These are phyloP conservation scores for Rhynchonycteris naso DNA, from an alignment of 2,797 vertebrate species.

Conservation along the genomic window DNA sequence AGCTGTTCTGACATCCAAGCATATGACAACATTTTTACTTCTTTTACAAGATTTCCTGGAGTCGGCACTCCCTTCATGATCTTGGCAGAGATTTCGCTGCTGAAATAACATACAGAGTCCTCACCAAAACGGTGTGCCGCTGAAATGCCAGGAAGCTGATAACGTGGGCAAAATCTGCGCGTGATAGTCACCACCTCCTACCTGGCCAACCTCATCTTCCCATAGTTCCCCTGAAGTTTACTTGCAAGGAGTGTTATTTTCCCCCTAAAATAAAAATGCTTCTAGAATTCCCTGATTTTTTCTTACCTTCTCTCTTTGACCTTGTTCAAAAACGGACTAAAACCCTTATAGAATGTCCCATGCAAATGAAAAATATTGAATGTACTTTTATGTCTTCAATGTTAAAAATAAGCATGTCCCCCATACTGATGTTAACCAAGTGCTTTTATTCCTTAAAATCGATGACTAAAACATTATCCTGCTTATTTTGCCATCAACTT, in stretches of 20 bases:
- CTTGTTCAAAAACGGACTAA: conserved; percentile 37
- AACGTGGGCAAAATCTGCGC: conserved; percentile 65
- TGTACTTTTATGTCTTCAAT: background rate
- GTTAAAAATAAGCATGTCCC: conserved; percentile 28
- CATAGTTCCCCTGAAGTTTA: conserved; percentile 39
- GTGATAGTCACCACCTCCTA: conserved; percentile 71
- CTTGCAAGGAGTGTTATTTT: conserved; percentile 33
- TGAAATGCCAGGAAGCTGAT: conserved; percentile 75
- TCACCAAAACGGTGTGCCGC: conserved; percentile 68
- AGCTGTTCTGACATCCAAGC: conserved; percentile 73
- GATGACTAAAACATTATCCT: background rate
- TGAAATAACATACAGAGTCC: conserved; percentile 78
- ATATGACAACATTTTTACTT: conserved; percentile 78
- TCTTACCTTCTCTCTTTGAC: conserved; percentile 38
- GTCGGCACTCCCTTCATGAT: conserved; percentile 77
- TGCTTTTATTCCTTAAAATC: conserved; percentile 16
- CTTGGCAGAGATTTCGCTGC: conserved; percentile 69
- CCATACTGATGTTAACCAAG: background rate
- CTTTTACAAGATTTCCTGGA: conserved; percentile 79
- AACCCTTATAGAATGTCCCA: conserved; percentile 6
- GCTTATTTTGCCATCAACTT: background rate
- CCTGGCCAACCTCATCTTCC: conserved; percentile 62
- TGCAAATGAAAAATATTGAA: conserved; percentile 6
- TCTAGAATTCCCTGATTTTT: conserved; percentile 56
- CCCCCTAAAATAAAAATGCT: conserved; percentile 51